phyloP scores from a whole-genome alignment of 1,140 invertebrate species.

The Helicorthomorpha holstii region DNA sequence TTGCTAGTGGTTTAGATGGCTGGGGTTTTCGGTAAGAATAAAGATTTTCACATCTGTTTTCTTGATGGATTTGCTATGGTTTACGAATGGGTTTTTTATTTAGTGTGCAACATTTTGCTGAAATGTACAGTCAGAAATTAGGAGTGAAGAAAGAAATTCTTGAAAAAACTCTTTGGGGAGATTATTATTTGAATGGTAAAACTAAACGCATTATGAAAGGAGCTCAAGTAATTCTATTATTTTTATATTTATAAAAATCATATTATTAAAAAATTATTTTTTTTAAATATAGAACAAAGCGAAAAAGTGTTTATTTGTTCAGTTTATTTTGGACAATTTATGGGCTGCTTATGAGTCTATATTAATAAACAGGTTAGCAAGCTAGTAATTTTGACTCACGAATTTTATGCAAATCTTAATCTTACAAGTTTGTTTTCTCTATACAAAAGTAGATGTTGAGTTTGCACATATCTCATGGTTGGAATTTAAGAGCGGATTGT shows the following conservation, averaged over 20 bases:
- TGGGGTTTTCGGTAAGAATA: conserved; percentile 70
- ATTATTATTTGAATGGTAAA: conserved; percentile 81
- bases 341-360: conserved; percentile 81
- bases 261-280: not conserved
- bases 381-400: too few relatives aligned
- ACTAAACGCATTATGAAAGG: conserved; percentile 72
- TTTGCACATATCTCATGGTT: too few relatives aligned
- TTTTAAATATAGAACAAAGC: conserved; percentile 42
- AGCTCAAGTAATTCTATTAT: conserved; percentile 45
- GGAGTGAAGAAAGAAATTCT: conserved; percentile 42
- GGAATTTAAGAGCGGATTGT: too few relatives aligned
- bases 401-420: too few relatives aligned
- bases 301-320: conserved; percentile 91
- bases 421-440: too few relatives aligned
- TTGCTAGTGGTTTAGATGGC: conserved; percentile 87
- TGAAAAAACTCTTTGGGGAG: conserved; percentile 79
- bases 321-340: conserved; percentile 85
- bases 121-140: conserved; percentile 63
- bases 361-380: conserved; percentile 35
- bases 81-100: not conserved
- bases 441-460: conserved; percentile 2
- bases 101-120: conserved; percentile 65
- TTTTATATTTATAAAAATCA: not conserved
- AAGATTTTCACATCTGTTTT: not conserved
- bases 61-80: not conserved